Conservation (phyloP, 2,888 invertebrate genomes). For the Acrobasis suavella region DNA sequence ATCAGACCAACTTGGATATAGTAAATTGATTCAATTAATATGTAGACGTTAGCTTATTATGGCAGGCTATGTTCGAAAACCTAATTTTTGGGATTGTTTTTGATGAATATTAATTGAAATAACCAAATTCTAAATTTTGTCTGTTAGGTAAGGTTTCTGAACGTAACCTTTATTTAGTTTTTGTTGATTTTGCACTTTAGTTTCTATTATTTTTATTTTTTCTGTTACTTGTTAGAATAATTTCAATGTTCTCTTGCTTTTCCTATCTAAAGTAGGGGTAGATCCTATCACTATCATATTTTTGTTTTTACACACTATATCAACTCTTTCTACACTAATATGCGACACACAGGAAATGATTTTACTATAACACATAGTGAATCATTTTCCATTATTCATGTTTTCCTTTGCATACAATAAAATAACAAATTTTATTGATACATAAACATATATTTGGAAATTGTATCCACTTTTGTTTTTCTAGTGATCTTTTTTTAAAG, state of each 20-base stretch:
- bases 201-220: conserved; percentile 26
- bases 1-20: conserved; percentile 68
- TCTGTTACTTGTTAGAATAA: conserved; percentile 20
- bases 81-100: conserved; percentile 43
- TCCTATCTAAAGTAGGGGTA: conserved; percentile 22
- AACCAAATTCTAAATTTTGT: conserved; percentile 45
- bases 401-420: background rate
- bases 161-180: conserved; percentile 67
- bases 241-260: conserved; percentile 20
- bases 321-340: background rate
- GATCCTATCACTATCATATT: background rate
- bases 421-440: background rate
- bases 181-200: conserved; percentile 32
- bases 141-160: conserved; percentile 73
- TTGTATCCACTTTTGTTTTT: no score
- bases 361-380: background rate
- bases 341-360: conserved; percentile 3
- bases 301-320: background rate
- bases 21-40: conserved; percentile 66
- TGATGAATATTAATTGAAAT: conserved; percentile 32
- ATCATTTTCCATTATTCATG: background rate
- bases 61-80: conserved; percentile 81
- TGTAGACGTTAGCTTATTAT: conserved; percentile 66
- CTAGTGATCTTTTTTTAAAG: no score
- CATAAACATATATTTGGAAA: no score